phyloP scores from a whole-genome alignment of 2,113 vertebrate genomes.

The Bubo bubo region DNA sequence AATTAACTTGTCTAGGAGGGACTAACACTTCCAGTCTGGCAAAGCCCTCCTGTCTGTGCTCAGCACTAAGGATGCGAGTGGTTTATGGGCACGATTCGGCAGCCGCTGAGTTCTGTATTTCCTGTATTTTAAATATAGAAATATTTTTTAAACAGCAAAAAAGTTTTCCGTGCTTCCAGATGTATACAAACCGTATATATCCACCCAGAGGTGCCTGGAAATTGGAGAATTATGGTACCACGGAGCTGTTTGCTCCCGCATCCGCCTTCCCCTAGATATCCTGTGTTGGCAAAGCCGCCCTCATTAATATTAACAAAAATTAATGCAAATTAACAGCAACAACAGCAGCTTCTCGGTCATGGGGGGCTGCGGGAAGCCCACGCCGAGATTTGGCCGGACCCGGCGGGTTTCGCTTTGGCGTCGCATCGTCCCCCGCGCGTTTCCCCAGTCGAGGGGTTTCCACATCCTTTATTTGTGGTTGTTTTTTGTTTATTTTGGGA shows the following conservation, averaged over 20 bases:
- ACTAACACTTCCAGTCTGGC: background rate
- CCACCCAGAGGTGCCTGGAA: background rate
- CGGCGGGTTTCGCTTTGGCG: background rate
- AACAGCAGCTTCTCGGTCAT: too few species aligned
- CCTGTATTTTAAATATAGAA: background rate
- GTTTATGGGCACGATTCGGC: rapidly evolving
- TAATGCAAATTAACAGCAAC: background rate
- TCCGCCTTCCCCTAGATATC: too few species aligned
- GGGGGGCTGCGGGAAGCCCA: too few species aligned
- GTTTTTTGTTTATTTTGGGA: too few species aligned
- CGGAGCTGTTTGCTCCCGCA: rapidly evolving
- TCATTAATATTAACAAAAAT: background rate
- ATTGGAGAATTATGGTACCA: too few species aligned
- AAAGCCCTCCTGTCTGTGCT: background rate
- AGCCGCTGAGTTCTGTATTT: background rate
- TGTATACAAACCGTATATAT: rapidly evolving
- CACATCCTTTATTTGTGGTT: background rate
- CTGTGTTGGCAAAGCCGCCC: background rate
- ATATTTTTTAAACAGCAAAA: background rate
- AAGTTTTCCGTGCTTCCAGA: background rate
- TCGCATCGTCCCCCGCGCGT: rapidly evolving
- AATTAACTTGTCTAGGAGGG: background rate
- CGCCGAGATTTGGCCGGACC: background rate
- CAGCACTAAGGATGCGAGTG: rapidly evolving
- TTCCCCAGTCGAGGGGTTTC: background rate